A percentile compares a stretch with the other conserved stretches of the same genome.
These are phyloP conservation scores for Pollenia angustigena DNA, from an alignment of 2,888 invertebrate species.

Conservation along the genomic window DNA sequence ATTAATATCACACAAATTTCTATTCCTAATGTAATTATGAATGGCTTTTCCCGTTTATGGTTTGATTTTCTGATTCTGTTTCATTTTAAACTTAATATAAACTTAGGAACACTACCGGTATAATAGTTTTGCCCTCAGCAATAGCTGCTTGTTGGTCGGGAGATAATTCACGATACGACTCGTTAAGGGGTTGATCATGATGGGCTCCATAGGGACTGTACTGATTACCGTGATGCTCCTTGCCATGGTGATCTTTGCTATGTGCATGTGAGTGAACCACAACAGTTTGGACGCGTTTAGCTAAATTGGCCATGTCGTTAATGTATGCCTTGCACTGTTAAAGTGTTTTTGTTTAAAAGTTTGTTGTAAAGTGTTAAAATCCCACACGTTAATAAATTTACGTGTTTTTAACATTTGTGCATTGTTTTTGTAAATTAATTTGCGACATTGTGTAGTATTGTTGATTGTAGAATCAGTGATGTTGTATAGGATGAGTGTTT, in stretches of 20 bases:
- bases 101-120: slow-evolving; percentile 72
- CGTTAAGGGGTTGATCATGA: slow-evolving; percentile 79
- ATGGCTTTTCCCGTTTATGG: slow-evolving; percentile 32
- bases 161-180: slow-evolving; percentile 84
- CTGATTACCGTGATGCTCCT: slow-evolving; percentile 75
- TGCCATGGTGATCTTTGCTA: slow-evolving; percentile 74
- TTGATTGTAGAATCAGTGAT: slow-evolving; percentile 48
- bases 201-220: slow-evolving; percentile 80
- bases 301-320: slow-evolving; percentile 83
- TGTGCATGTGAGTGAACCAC: slow-evolving; percentile 81
- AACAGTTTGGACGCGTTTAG: slow-evolving; percentile 82
- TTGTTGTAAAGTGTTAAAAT: slow-evolving; percentile 13
- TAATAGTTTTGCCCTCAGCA: slow-evolving; percentile 77
- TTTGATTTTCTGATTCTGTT: slow-evolving; percentile 15
- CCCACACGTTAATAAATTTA: slow-evolving; percentile 10
- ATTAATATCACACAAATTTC: slow-evolving; percentile 16
- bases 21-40: not conserved
- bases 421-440: slow-evolving; percentile 2
- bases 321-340: slow-evolving; percentile 82
- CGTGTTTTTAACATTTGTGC: slow-evolving; percentile 12
- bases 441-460: slow-evolving; percentile 28
- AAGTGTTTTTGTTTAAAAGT: slow-evolving; percentile 10
- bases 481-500: slow-evolving; percentile 65
- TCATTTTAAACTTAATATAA: slow-evolving; percentile 40
- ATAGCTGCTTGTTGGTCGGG: slow-evolving; percentile 75